phyloP scores from a whole-genome alignment of 1,140 invertebrate species.

The Drosophila nigromelanica region DNA sequence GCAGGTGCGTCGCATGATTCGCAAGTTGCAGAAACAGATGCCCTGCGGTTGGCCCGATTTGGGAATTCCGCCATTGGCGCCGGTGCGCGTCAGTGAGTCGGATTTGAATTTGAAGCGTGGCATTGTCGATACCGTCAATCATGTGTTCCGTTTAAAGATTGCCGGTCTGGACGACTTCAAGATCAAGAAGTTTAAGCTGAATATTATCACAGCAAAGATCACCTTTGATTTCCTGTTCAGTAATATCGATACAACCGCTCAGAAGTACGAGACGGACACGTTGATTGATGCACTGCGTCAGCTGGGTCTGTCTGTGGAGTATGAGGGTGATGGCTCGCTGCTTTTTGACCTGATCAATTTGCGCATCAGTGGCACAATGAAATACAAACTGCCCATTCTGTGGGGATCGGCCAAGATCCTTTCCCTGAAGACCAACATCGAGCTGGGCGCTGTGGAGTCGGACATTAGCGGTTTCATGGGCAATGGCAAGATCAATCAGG shows the following conservation, averaged over 20 bases:
- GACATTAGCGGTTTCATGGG: conserved; percentile 76
- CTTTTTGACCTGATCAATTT: conserved; percentile 71
- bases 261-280: conserved; percentile 73
- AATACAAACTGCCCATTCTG: conserved; percentile 74
- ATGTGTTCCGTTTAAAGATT: conserved; percentile 70
- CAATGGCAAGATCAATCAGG: conserved; percentile 66
- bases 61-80: conserved; percentile 74
- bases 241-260: conserved; percentile 68
- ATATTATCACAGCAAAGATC: conserved; percentile 66
- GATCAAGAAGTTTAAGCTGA: conserved; percentile 73
- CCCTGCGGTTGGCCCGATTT: conserved; percentile 69
- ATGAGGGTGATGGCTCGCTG: conserved; percentile 69
- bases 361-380: conserved; percentile 65
- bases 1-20: conserved; percentile 74
- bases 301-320: conserved; percentile 72
- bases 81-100: conserved; percentile 60
- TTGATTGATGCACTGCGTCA: conserved; percentile 72
- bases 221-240: conserved; percentile 71
- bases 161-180: conserved; percentile 73
- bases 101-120: conserved; percentile 62
- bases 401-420: conserved; percentile 79
- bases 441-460: conserved; percentile 57
- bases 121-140: conserved; percentile 73
- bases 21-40: conserved; percentile 76
- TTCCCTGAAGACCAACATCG: conserved; percentile 69